Evolutionary conservation across 2,888 invertebrate species (phyloP).

Genomic region (Herminia tarsipennalis): DNA sequence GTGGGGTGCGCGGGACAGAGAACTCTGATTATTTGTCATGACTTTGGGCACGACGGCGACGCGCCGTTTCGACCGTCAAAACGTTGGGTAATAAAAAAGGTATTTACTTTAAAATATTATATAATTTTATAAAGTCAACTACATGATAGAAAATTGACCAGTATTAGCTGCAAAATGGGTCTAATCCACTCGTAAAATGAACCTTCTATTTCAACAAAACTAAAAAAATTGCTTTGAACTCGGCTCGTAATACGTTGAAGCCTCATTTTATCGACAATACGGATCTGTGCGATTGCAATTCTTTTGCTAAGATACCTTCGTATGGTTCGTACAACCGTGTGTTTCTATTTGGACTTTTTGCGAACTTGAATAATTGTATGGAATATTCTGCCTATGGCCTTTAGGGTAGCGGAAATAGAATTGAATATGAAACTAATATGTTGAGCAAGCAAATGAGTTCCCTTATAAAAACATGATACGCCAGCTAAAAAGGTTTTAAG

Average conservation of each 20-base stretch:
- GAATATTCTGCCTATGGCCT: background rate
- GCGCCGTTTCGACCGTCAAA: too few relatives aligned
- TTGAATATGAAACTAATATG: too few relatives aligned
- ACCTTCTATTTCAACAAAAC: slow-evolving; percentile 9
- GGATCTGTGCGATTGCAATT: slow-evolving; percentile 6
- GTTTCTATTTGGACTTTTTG: slow-evolving; percentile 2
- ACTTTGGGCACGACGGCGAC: too few relatives aligned
- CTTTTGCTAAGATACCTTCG: background rate
- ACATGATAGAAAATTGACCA: background rate
- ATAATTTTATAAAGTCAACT: background rate
- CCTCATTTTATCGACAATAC: slow-evolving; percentile 6
- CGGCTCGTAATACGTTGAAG: slow-evolving; percentile 5
- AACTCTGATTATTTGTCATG: too few relatives aligned
- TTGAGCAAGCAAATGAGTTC: too few relatives aligned
- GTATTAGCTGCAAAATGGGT: background rate
- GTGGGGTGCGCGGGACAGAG: too few relatives aligned
- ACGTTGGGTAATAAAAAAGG: too few relatives aligned
- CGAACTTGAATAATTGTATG: slow-evolving; percentile 2
- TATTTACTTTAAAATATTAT: too few relatives aligned
- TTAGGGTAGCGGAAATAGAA: background rate
- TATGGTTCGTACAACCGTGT: slow-evolving; percentile 2
- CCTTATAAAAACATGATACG: too few relatives aligned
- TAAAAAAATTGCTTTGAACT: slow-evolving; percentile 18
- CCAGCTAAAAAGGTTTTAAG: too few relatives aligned
- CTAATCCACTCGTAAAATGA: slow-evolving; percentile 4